Percentiles rank a stretch among this genome's conserved stretches.
Evolutionary conservation across 2,113 vertebrate genomes (phyloP).

Genomic region (Myanophis thanlyinensis): DNA sequence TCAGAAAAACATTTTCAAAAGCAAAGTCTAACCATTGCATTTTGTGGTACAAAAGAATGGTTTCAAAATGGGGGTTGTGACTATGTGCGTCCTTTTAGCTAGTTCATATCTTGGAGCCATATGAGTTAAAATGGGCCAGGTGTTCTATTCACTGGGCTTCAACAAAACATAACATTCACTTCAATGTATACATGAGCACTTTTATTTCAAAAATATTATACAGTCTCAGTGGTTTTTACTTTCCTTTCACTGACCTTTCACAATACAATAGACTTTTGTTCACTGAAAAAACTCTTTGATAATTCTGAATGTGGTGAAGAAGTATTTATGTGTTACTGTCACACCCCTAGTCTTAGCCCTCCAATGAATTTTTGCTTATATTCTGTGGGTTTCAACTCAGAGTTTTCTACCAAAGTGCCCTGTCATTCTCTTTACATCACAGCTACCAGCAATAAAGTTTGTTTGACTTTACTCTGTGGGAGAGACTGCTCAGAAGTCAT

Average conservation of each 20-base stretch:
- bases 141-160: background rate
- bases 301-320: background rate
- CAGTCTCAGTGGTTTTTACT: background rate
- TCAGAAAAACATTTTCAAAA: background rate
- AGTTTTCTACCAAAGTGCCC: background rate
- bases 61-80: background rate
- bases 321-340: background rate
- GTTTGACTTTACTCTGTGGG: background rate
- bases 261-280: background rate
- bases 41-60: background rate
- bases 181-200: background rate
- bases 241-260: background rate
- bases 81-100: background rate
- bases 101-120: background rate
- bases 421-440: background rate
- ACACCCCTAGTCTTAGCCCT: background rate
- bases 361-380: background rate
- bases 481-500: background rate
- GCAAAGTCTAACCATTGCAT: background rate
- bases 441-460: background rate
- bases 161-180: background rate
- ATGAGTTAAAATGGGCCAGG: background rate
- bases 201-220: background rate
- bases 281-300: background rate
- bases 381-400: background rate